Percentiles rank a stretch among this genome's conserved stretches.
Evolutionary conservation across 1,140 invertebrate species (phyloP).

Genomic region (Bilobella aurantiaca): DNA sequence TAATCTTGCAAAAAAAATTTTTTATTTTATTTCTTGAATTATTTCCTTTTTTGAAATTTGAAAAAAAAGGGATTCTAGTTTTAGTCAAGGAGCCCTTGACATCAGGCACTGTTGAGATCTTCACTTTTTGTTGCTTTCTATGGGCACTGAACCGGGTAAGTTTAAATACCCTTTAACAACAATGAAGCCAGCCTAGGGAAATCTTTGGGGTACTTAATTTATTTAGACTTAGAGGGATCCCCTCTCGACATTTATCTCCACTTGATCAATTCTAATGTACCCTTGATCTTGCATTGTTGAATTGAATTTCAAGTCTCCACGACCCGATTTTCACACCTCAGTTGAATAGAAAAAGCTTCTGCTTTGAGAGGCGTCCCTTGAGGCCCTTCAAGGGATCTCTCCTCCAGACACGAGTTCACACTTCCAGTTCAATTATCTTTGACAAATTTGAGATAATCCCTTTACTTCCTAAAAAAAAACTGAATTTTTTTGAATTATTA

Average conservation of each 20-base stretch:
- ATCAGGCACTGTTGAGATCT: too few relatives aligned
- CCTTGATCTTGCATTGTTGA: not conserved
- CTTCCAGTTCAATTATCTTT: not conserved
- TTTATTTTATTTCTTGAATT: too few relatives aligned
- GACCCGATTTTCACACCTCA: not conserved
- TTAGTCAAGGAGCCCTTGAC: too few relatives aligned
- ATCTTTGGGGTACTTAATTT: too few relatives aligned
- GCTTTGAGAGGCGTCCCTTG: not conserved
- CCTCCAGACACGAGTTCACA: not conserved
- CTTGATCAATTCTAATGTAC: not conserved
- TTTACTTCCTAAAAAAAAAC: not conserved
- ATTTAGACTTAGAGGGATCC: too few relatives aligned
- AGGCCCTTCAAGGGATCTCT: not conserved
- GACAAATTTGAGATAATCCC: not conserved
- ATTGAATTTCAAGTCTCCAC: not conserved
- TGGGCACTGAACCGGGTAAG: too few relatives aligned
- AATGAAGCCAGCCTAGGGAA: too few relatives aligned
- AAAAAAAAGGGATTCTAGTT: too few relatives aligned
- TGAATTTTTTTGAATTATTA: not conserved
- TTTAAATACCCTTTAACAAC: too few relatives aligned
- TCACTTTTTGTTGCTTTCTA: too few relatives aligned
- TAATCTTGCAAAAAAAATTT: too few relatives aligned
- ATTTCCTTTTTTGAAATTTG: too few relatives aligned
- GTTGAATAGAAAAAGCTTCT: not conserved
- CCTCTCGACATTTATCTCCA: not conserved